phyloP scores from a whole-genome alignment of 2,888 invertebrate genomes.

The Leptopilina myrica region DNA sequence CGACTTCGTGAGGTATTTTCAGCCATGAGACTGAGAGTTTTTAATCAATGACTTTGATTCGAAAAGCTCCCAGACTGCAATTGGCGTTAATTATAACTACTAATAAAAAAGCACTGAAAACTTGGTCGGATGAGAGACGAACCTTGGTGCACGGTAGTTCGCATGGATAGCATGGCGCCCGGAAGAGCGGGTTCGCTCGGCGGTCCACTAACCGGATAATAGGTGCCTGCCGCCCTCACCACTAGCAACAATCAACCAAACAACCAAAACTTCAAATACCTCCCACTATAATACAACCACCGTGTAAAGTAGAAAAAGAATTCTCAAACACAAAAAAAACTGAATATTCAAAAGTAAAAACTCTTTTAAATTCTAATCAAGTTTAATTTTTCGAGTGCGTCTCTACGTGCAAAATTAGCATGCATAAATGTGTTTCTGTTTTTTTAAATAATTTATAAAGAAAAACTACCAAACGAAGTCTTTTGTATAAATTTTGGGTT shows the following conservation, averaged over 20 bases:
- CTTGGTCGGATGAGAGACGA: conserved; percentile 70
- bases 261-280: conserved; percentile 77
- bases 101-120: conserved; percentile 65
- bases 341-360: conserved; percentile 36
- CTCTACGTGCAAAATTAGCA: conserved; percentile 66
- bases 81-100: conserved; percentile 44
- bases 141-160: conserved; percentile 78
- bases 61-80: background rate
- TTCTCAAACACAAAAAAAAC: conserved; percentile 27
- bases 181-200: conserved; percentile 79
- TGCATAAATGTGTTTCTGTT: conserved; percentile 52
- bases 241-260: conserved; percentile 83
- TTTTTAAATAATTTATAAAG: conserved; percentile 26
- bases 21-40: conserved; percentile 27
- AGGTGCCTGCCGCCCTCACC: conserved; percentile 95
- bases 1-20: background rate
- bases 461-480: conserved; percentile 37
- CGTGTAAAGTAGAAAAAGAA: conserved; percentile 52
- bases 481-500: conserved; percentile 47
- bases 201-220: conserved; percentile 89
- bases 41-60: background rate
- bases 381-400: conserved; percentile 52
- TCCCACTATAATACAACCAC: conserved; percentile 70
- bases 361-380: conserved; percentile 24
- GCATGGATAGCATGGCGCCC: conserved; percentile 78